Evolutionary conservation across 2,888 invertebrate species (phyloP).

Genomic region (Agrypnus murinus): DNA sequence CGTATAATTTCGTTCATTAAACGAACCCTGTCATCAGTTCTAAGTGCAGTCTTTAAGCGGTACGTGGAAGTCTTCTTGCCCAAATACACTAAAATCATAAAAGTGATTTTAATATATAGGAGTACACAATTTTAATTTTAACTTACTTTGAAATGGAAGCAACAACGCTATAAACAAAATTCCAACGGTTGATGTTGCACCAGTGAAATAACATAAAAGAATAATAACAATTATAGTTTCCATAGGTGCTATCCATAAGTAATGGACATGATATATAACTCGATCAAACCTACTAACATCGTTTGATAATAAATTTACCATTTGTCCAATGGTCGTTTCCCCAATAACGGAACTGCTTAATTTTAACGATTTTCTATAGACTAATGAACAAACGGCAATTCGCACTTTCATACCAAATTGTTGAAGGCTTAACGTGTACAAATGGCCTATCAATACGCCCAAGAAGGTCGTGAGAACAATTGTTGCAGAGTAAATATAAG

Average conservation of each 20-base stretch:
- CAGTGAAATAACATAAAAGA: conserved; percentile 77
- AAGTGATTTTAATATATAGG: background rate
- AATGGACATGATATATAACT: conserved; percentile 85
- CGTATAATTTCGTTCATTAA: conserved; percentile 92
- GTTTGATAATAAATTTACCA: conserved; percentile 79
- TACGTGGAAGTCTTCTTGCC: conserved; percentile 83
- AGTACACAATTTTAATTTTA: background rate
- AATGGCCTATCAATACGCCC: conserved; percentile 80
- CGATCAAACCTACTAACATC: conserved; percentile 92
- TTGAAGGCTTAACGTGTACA: conserved; percentile 88
- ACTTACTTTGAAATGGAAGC: conserved; percentile 71
- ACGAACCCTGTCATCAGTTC: conserved; percentile 92
- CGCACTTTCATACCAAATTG: conserved; percentile 90
- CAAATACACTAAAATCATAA: conserved; percentile 75
- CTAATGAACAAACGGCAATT: conserved; percentile 86
- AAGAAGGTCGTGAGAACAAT: conserved; percentile 82
- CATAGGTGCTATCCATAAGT: conserved; percentile 86
- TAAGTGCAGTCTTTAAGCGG: conserved; percentile 85
- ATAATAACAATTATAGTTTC: conserved; percentile 83
- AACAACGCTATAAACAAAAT: conserved; percentile 72
- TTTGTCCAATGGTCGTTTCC: conserved; percentile 83
- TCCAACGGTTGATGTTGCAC: conserved; percentile 73
- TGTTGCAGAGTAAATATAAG: conserved; percentile 84
- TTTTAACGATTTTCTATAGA: conserved; percentile 82
- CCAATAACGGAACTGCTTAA: conserved; percentile 84